phyloP scores from a whole-genome alignment of 2,797 vertebrate species.

The Poeciliopsis turneri region DNA sequence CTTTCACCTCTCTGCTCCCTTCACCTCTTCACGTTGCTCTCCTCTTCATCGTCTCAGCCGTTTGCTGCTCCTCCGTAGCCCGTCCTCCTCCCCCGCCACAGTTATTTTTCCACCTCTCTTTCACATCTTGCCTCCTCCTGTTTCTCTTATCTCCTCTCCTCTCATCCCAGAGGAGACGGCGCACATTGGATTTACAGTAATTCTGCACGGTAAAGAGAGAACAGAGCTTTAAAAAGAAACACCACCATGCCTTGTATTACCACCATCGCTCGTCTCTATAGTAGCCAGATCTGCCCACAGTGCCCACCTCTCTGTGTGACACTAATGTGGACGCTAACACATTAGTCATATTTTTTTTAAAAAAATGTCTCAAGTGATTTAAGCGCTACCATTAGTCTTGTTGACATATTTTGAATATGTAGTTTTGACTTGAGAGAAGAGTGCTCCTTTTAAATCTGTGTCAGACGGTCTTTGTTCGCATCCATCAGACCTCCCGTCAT shows the following conservation, averaged over 20 bases:
- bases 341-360: conserved; percentile 47
- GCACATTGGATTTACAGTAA: conserved; percentile 72
- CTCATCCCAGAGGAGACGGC: conserved; percentile 62
- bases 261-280: conserved; percentile 48
- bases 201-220: conserved; percentile 61
- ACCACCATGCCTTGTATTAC: conserved; percentile 57
- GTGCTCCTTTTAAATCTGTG: conserved; percentile 42
- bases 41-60: conserved; percentile 27
- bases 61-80: conserved; percentile 27
- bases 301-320: conserved; percentile 51
- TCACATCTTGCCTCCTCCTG: conserved; percentile 47
- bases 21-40: conserved; percentile 30
- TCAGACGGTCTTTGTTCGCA: conserved; percentile 31
- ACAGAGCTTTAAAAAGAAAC: conserved; percentile 72
- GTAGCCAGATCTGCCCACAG: conserved; percentile 61
- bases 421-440: conserved; percentile 31
- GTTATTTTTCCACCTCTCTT: conserved; percentile 30
- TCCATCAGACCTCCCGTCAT: conserved; percentile 46
- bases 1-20: conserved; percentile 41
- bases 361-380: conserved; percentile 21
- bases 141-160: conserved; percentile 52
- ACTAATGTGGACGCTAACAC: conserved; percentile 40
- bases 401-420: conserved; percentile 40
- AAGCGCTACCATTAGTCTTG: conserved; percentile 30
- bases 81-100: conserved; percentile 9